Evolutionary conservation across 2,888 invertebrate species (phyloP), one percentile per base, ranked within the genome.

Genomic region (Drosophila nr. perissopoda): DNA sequence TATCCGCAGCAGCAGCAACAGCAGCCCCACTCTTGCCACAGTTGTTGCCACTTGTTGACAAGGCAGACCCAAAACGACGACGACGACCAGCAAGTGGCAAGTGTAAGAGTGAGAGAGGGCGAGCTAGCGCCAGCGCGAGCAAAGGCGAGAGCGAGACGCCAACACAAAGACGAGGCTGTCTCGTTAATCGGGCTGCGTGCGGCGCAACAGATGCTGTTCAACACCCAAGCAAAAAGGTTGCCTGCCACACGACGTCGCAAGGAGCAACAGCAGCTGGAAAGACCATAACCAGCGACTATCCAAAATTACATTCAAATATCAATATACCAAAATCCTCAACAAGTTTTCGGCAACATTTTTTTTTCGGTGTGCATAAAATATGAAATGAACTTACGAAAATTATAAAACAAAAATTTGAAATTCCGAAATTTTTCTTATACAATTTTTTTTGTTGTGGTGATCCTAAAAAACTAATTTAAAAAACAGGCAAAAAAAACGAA

Each of bases 171-270:
- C 66, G 71, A 82, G 66, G 68, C 57, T 86, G 70, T 58, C 76
- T 86, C 87, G 84, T 74, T 48, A 77, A 67, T 87, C 72, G 79
- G 76, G 60, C 76, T 73, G 70, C 65, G 67, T 59, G 77, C 83
- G 62, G 69, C 73, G 88, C 88, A 88, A 89, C 88, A 88, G 90
- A 89, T 88, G 90, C 90, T 89, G 88, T 79, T 74, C 86, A 88
- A 88, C 89, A 85, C 79, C 62, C 77, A 83, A 85, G 86, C 83
- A 72, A 57, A 76, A 74, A 64, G 88, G 89, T 87, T 89, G 87
- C 89, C 72, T 59, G 75, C 70, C 85, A 79, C 75, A 51, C 33
- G 31, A 40, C 57, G 61, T 53, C 57, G 29, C 54, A 42, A 27
- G 21, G 53, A 53, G 25, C 40, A 34, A 11, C 36, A 46, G n/a